Conservation (phyloP, 1,140 invertebrate species). For the Eupristina koningsbergeri region DNA sequence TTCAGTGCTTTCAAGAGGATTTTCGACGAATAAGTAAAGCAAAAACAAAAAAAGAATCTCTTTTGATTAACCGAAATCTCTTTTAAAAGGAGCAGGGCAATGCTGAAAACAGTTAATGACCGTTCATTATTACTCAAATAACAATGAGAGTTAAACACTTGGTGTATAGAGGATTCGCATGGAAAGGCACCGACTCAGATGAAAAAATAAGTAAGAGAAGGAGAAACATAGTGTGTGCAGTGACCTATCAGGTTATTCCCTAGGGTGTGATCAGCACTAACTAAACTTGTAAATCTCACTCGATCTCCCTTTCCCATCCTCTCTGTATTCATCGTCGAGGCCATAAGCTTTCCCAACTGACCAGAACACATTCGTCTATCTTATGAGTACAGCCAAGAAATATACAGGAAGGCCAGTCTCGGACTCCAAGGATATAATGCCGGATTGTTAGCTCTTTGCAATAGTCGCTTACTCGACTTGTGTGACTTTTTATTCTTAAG, state of each 20-base stretch:
- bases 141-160: background rate
- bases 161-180: background rate
- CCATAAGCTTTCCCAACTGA: constrained; percentile 66
- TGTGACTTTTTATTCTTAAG: background rate
- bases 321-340: constrained; percentile 49
- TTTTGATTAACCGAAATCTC: background rate
- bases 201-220: constrained; percentile 4
- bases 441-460: background rate
- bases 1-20: background rate
- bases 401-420: background rate
- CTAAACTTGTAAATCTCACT: constrained; percentile 72
- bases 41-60: background rate
- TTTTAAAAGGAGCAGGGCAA: background rate
- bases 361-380: constrained; percentile 71
- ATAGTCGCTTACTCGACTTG: background rate
- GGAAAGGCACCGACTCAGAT: background rate
- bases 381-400: constrained; percentile 53
- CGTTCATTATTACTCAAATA: background rate
- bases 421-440: background rate
- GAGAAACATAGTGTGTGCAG: background rate
- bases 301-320: background rate
- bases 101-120: background rate
- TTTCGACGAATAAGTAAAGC: background rate
- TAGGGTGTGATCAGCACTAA: constrained; percentile 69
- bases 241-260: constrained; percentile 62